Evolutionary conservation across 1,140 invertebrate species (phyloP).

Genomic region (Cherax quadricarinatus): DNA sequence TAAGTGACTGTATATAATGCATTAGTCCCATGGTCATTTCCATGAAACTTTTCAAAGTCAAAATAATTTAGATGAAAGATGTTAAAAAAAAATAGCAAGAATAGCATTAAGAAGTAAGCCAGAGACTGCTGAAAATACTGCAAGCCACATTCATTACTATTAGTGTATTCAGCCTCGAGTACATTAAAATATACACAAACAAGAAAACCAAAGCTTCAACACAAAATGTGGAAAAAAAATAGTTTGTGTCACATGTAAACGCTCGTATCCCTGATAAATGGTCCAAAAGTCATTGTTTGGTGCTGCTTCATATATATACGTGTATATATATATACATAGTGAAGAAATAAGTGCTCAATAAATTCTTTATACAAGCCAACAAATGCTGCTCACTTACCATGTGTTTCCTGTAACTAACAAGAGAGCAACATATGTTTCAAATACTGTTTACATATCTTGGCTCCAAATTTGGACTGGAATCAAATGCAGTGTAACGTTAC

Average conservation of each 20-base stretch:
- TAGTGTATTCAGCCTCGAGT: not conserved
- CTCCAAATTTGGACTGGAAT: not conserved
- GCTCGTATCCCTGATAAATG: not conserved
- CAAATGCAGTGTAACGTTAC: not conserved
- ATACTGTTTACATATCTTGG: not conserved
- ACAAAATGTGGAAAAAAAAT: not conserved
- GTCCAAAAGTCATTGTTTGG: not conserved
- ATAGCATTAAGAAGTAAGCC: no score
- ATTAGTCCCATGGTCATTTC: no score
- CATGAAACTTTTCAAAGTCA: no score
- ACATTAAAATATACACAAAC: not conserved
- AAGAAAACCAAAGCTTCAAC: not conserved
- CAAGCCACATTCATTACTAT: not conserved
- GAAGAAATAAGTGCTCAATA: not conserved
- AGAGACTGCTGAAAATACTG: no score
- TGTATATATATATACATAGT: not conserved
- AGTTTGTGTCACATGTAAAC: not conserved
- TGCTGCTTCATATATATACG: not conserved
- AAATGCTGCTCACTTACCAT: not conserved
- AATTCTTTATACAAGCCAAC: no score
- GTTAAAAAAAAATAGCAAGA: no score
- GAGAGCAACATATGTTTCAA: not conserved
- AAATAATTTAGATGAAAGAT: no score
- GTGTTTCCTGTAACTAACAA: not conserved
- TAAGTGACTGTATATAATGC: no score